Base-by-base conservation (phyloP, 2,888 invertebrate genomes). In the Agonum fuliginosum region DNA sequence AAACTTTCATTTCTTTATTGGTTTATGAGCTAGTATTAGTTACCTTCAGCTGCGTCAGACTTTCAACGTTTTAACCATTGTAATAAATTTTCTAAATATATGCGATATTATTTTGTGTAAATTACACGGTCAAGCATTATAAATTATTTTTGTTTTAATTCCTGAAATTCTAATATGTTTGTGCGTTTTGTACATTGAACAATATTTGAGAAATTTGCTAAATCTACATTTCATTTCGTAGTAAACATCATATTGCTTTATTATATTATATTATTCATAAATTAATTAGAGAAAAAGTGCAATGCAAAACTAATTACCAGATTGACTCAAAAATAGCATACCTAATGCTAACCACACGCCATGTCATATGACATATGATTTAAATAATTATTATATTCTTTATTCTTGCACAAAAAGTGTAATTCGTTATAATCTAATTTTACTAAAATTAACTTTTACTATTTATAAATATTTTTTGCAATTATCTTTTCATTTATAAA, bases 321-420 rank as follows among this genome's bases (percentile, higher is more conserved):
- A 62, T 62, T 62, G 30, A 62, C 24, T 17, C 24, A 12, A 30
- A 17, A 62, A 62, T 30, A 62, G 30, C 14, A 14, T 62, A 62
- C 27, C 30, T 62, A 62, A 58, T 17, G 10, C 17, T 27, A 54
- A 10, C 6, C 54, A 24, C 54, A 54, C 54, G 54, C 54, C 24
- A 54, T 1, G 51, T 8, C 12, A 46, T 54, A 10, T 2, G 2
- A 27, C 12, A 12, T 10, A 22, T 22, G 12, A 54, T 27, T 54
- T 54, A n/a, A 27, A 62, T 6, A 62, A 30, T 30, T 17, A 30
- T 30, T n/a, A n/a, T n/a, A n/a, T n/a, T n/a, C 14, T 30, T 27
- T 19, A 51, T 10, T 19, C 3, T 8, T 51, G 0, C 51, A n/a
- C n/a, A 3, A 22, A 51, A 5, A 51, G 6, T 20, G 22, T 0